A percentile compares a stretch with the other conserved stretches of the same genome.
Evolutionary conservation across 2,888 invertebrate species (phyloP).

Genomic region (Conistra vaccinii): DNA sequence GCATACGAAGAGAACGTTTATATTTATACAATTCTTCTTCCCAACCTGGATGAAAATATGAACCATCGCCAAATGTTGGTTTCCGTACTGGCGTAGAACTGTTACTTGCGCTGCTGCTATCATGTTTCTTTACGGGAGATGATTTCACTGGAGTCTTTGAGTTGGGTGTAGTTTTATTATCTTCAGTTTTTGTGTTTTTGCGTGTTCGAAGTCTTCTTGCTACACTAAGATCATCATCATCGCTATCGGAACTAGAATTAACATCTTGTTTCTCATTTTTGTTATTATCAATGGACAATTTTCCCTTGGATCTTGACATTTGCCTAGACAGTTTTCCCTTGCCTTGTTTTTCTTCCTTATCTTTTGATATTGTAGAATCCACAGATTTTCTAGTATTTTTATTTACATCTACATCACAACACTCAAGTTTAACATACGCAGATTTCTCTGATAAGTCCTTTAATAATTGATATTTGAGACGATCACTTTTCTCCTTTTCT

Average conservation of each 20-base stretch:
- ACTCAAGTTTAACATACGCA: conserved; percentile 87
- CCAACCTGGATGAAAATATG: conserved; percentile 95
- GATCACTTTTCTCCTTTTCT: conserved; percentile 82
- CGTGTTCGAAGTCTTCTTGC: conserved; percentile 86
- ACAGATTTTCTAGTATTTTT: conserved; percentile 83
- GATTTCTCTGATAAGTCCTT: conserved; percentile 88
- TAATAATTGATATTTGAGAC: conserved; percentile 83
- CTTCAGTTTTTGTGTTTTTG: conserved; percentile 88
- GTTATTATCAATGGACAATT: conserved; percentile 78
- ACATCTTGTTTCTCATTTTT: conserved; percentile 81
- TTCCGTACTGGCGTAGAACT: conserved; percentile 86
- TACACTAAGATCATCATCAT: conserved; percentile 83
- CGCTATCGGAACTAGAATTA: conserved; percentile 84
- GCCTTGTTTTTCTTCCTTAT: conserved; percentile 79
- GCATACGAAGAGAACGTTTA: conserved; percentile 95
- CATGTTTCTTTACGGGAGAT: conserved; percentile 80
- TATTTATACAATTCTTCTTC: conserved; percentile 96
- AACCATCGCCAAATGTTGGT: conserved; percentile 93
- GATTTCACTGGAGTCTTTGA: conserved; percentile 82
- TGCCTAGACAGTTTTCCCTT: conserved; percentile 79
- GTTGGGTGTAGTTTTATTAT: conserved; percentile 72
- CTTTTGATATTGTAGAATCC: conserved; percentile 76
- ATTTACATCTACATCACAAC: conserved; percentile 86
- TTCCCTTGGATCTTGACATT: conserved; percentile 77
- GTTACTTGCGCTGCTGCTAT: conserved; percentile 79